Conservation (phyloP, 2,113 vertebrate species). For the Recurvirostra avosetta region DNA sequence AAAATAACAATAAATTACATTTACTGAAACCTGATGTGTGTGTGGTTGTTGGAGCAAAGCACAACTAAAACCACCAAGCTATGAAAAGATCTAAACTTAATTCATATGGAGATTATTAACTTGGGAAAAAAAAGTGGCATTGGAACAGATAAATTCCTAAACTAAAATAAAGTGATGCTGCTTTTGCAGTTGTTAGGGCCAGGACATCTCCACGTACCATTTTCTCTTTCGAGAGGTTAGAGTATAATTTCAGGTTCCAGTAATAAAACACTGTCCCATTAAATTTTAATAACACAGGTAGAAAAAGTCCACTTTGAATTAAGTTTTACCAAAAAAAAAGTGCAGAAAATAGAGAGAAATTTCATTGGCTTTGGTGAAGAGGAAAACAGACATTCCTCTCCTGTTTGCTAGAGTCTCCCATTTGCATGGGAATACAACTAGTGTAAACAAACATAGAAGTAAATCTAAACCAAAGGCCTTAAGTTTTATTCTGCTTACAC, state of each 20-base stretch:
- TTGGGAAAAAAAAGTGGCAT: not conserved
- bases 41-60: not conserved
- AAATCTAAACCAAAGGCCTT: not conserved
- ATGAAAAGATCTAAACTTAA: not conserved
- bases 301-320: not conserved
- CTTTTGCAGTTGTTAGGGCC: not conserved
- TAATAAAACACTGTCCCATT: not conserved
- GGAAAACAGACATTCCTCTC: not conserved
- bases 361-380: not conserved
- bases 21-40: not conserved
- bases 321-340: not conserved
- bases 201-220: not conserved
- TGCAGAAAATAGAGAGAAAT: not conserved
- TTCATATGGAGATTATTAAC: not conserved
- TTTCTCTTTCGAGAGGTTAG: not conserved
- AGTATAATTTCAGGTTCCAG: not conserved
- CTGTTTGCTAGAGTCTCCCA: not conserved
- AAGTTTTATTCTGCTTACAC: not conserved
- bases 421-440: not conserved
- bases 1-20: not conserved
- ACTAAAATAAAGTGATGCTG: not conserved
- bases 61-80: not conserved
- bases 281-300: not conserved
- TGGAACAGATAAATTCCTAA: not conserved
- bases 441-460: not conserved